Evolutionary conservation across 2,113 vertebrate genomes (phyloP), one percentile per base, ranked within the genome.

Genomic region (Zosterops borbonicus): DNA sequence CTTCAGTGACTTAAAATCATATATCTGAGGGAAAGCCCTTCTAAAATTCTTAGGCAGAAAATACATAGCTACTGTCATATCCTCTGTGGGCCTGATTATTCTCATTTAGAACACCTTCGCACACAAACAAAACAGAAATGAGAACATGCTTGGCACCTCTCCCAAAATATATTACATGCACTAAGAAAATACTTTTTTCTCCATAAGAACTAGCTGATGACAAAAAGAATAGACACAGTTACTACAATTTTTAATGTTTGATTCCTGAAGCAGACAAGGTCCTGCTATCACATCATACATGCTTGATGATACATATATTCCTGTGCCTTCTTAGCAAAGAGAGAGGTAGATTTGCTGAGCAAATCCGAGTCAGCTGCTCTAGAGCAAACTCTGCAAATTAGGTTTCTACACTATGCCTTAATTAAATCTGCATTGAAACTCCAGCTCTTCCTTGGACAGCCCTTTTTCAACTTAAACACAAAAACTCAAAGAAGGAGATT

Each of bases 401-500:
- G 21, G 29, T 60, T 79, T 77, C 46, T 58, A 44, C 5, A 2
- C 23, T 29, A 56, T 22, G 20, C 27, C 44, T 67, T 44, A 12
- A 39, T 49, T 39, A 69, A 90, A 60, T 19, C 41, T 80, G 50
- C 44, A 27, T 7, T 1, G 1, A 33, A 60, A 49, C 9, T 68
- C 44, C 47, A 84, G 10, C 24, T 41, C 49, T 58, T 56, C 0
- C 0, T 7, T 58, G 42, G 50, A 50, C 12, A 60, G 9, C 12
- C 41, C 11, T 87, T 53, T 31, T 47, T n/a, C 1, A 20, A 64
- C 33, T 76, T 65, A 65, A 12, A 25, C 24, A 63, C 16, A 84
- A 76, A 64, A 7, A 55, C 7, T 46, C 44, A 31, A 39, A 68
- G 27, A 9, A 63, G 9, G 13, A 49, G 9, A 31, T 27, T 46